A percentile compares a stretch with the other conserved stretches of the same genome.
Evolutionary conservation across 2,797 vertebrate species (phyloP).

Genomic region (Sebastes vulpes): DNA sequence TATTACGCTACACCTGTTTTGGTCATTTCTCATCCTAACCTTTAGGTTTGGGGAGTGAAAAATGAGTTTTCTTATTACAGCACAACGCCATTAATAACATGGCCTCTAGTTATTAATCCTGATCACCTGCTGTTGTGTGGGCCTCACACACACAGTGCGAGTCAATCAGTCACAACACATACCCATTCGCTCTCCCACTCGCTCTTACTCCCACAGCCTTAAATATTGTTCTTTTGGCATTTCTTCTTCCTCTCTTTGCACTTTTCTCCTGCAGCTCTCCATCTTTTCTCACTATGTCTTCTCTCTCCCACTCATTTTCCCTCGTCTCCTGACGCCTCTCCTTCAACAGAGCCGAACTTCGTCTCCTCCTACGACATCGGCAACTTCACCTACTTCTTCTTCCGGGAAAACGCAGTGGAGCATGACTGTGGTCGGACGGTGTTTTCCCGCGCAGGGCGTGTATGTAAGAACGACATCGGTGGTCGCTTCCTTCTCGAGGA

Average conservation of each 20-base stretch:
- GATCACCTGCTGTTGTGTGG: constrained; percentile 77
- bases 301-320: constrained; percentile 1
- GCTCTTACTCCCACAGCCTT: constrained; percentile 48
- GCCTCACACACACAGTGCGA: constrained; percentile 36
- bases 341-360: constrained; percentile 93
- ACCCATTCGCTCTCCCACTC: constrained; percentile 40
- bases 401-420: constrained; percentile 96
- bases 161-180: constrained; percentile 72
- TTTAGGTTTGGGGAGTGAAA: constrained; percentile 78
- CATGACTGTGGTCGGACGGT: constrained; percentile 96
- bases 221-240: constrained; percentile 48
- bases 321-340: not conserved
- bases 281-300: constrained; percentile 11
- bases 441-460: constrained; percentile 93
- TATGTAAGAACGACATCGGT: constrained; percentile 97
- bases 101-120: constrained; percentile 75
- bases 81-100: constrained; percentile 80
- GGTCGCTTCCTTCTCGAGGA: constrained; percentile 96
- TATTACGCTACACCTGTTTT: constrained; percentile 73
- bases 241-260: constrained; percentile 36
- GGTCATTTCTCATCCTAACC: constrained; percentile 82
- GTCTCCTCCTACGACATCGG: constrained; percentile 97
- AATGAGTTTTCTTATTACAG: constrained; percentile 81
- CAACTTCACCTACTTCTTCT: constrained; percentile 98
- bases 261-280: constrained; percentile 17